Evolutionary conservation across 2,888 invertebrate species (phyloP).

Genomic region (Toxonevra muliebris): DNA sequence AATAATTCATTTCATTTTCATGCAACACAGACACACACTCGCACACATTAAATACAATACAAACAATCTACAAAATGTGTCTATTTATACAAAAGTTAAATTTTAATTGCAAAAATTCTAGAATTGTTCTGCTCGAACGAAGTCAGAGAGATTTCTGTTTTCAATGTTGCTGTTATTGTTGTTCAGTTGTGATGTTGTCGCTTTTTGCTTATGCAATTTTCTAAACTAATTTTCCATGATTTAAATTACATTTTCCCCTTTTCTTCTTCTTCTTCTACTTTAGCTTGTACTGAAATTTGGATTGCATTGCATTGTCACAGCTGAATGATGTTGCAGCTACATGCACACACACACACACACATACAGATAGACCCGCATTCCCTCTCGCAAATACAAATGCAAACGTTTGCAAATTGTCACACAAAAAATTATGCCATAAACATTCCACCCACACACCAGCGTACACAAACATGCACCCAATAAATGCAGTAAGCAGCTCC

Average conservation of each 20-base stretch:
- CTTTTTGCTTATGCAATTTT: constrained; percentile 51
- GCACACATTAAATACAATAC: not conserved
- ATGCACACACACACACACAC: not conserved
- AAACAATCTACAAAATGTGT: constrained; percentile 2
- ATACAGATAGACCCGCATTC: not conserved
- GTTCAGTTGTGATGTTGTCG: constrained; percentile 33
- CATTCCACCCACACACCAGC: constrained; percentile 9
- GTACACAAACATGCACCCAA: not conserved
- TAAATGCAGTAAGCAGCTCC: constrained; percentile 11
- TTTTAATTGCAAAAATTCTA: no score
- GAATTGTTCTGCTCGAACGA: no score
- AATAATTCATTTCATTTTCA: constrained; percentile 62
- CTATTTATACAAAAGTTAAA: no score
- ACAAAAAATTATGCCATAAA: not conserved
- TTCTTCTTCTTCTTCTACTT: not conserved
- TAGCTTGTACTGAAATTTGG: not conserved
- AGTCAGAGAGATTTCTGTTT: constrained; percentile 7
- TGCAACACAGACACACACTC: constrained; percentile 22
- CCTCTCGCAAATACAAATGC: constrained; percentile 16
- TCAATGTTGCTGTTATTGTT: constrained; percentile 3
- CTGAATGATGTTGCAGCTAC: not conserved
- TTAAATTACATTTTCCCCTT: constrained; percentile 49
- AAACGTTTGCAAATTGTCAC: constrained; percentile 18
- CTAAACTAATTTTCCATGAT: constrained; percentile 53
- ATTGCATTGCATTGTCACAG: constrained; percentile 13